Conservation (phyloP, 2,888 invertebrate species). For the Brachynemurus nebulosus region DNA sequence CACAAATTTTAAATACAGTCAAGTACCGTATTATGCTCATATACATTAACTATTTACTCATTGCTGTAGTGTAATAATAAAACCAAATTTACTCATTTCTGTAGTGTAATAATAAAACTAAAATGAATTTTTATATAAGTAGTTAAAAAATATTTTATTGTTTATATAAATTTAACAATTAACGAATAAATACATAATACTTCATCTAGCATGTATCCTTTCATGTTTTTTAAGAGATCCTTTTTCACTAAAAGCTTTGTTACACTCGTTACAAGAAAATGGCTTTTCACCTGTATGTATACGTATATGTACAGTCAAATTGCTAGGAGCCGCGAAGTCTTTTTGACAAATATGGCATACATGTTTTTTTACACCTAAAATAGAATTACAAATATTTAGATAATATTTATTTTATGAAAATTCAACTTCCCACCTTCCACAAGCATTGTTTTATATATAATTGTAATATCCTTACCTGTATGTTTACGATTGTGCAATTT, state of each 20-base stretch:
- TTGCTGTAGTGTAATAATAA: too few species aligned
- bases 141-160: too few species aligned
- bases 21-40: too few species aligned
- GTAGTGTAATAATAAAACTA: too few species aligned
- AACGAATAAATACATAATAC: too few species aligned
- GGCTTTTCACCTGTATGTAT: background rate
- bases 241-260: background rate
- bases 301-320: background rate
- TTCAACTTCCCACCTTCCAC: background rate
- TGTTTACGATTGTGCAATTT: conserved; percentile 22
- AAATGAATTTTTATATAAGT: too few species aligned
- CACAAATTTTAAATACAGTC: too few species aligned
- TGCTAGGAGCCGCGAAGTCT: background rate
- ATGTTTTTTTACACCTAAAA: background rate
- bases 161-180: too few species aligned
- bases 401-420: background rate
- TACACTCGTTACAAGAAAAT: background rate
- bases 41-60: too few species aligned
- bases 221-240: background rate
- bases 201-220: background rate
- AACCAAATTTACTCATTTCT: too few species aligned
- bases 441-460: background rate
- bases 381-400: background rate
- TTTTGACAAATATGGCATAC: background rate
- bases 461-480: conserved; percentile 16